These are phyloP conservation scores for Syngnathus typhle DNA, from an alignment of 2,113 vertebrate genomes.

Conservation along the genomic window DNA sequence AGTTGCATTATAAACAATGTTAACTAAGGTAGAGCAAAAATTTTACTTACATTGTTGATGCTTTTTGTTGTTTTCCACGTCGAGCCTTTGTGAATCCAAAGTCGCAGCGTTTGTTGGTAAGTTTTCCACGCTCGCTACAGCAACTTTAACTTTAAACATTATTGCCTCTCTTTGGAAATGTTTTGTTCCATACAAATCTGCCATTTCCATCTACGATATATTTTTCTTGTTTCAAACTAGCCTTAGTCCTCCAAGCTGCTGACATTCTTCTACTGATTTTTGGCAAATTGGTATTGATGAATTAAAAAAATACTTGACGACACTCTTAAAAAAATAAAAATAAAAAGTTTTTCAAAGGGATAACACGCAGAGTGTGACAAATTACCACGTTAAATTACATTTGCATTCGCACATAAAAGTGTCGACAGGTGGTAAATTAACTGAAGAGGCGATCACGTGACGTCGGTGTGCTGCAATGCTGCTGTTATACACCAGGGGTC, in stretches of 20 bases:
- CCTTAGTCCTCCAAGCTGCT: background rate
- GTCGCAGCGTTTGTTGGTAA: too few relatives aligned
- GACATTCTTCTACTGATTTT: background rate
- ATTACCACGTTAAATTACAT: too few relatives aligned
- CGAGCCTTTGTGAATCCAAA: too few relatives aligned
- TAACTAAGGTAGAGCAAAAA: too few relatives aligned
- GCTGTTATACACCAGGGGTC: conserved; percentile 17
- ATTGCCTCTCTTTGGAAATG: background rate
- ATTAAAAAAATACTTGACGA: too few relatives aligned
- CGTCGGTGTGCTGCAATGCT: background rate
- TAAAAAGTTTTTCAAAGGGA: background rate
- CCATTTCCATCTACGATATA: background rate
- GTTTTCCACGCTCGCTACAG: too few relatives aligned
- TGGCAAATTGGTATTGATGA: too few relatives aligned
- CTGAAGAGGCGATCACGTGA: background rate
- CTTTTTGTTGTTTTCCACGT: too few relatives aligned
- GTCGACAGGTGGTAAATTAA: background rate
- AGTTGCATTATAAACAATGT: too few relatives aligned
- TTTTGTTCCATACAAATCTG: background rate
- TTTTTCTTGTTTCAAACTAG: background rate
- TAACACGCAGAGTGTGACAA: background rate
- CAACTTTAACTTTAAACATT: too few relatives aligned
- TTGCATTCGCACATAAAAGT: background rate
- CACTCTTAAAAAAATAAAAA: too few relatives aligned
- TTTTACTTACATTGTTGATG: too few relatives aligned